These are phyloP conservation scores for Onychomys torridus DNA, from an alignment of 2,797 vertebrate genomes.

Conservation along the genomic window DNA sequence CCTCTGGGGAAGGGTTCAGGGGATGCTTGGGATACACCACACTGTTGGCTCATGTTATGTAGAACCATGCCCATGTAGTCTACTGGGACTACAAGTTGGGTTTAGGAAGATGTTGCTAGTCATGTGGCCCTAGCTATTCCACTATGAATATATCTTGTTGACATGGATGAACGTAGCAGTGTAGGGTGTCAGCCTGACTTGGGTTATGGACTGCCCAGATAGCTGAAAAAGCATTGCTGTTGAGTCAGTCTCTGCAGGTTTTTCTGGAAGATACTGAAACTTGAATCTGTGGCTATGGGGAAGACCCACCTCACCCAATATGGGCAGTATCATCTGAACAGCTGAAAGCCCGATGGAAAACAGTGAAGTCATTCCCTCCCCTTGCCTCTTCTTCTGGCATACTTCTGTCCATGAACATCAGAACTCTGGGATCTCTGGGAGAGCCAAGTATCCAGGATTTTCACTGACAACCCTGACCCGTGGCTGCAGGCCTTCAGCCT, in stretches of 20 bases:
- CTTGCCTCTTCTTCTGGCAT: background rate
- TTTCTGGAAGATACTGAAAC: background rate
- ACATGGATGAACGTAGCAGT: background rate
- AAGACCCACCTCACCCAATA: background rate
- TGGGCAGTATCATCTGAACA: background rate
- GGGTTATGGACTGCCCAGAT: too few relatives aligned
- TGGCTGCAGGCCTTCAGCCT: background rate
- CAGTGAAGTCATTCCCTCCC: background rate
- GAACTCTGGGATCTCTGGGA: background rate
- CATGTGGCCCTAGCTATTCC: background rate
- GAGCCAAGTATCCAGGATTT: background rate
- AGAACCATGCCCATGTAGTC: background rate
- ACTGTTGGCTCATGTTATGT: too few relatives aligned
- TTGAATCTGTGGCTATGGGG: background rate
- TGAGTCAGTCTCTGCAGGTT: background rate
- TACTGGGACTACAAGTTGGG: background rate
- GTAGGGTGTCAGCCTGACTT: background rate
- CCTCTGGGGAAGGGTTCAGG: too few relatives aligned
- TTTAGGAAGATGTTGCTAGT: background rate
- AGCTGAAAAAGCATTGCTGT: background rate
- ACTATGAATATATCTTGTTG: background rate
- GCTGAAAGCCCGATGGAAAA: background rate
- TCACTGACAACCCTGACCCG: background rate
- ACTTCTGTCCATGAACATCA: background rate
- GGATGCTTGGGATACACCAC: background rate